Percentiles rank a stretch among this genome's conserved stretches.
phyloP scores from a whole-genome alignment of 1,140 invertebrate genomes.

The Liolophura sinensis region DNA sequence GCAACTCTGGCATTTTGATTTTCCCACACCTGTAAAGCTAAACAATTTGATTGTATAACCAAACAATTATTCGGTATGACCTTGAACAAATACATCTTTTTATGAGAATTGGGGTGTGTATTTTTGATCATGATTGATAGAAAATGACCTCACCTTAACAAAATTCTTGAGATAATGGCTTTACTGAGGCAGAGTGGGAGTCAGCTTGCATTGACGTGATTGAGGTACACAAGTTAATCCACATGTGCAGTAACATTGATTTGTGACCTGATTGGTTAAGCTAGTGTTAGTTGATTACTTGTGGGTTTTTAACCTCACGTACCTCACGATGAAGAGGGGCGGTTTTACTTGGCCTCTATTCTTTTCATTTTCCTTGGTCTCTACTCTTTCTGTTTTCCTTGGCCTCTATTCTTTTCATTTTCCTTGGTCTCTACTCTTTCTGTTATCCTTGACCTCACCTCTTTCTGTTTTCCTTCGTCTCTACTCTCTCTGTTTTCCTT shows the following conservation, averaged over 20 bases:
- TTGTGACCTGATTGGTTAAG: background rate
- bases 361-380: background rate
- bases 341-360: background rate
- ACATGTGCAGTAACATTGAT: background rate
- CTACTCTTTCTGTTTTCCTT: background rate
- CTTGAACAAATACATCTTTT: no score
- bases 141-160: no score
- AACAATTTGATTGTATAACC: no score
- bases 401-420: constrained; percentile 5
- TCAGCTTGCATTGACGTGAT: no score
- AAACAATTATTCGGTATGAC: no score
- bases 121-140: no score
- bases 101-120: no score
- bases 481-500: background rate
- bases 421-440: constrained; percentile 1
- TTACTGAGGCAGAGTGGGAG: no score
- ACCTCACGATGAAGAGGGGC: background rate
- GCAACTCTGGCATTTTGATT: no score
- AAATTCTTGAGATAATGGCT: no score
- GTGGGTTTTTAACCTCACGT: background rate
- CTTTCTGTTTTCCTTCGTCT: background rate
- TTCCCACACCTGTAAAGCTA: no score
- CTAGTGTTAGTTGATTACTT: background rate
- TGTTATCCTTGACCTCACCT: background rate
- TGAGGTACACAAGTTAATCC: no score